These are phyloP conservation scores for Entomobrya proxima DNA, from an alignment of 2,888 invertebrate species.

Conservation along the genomic window DNA sequence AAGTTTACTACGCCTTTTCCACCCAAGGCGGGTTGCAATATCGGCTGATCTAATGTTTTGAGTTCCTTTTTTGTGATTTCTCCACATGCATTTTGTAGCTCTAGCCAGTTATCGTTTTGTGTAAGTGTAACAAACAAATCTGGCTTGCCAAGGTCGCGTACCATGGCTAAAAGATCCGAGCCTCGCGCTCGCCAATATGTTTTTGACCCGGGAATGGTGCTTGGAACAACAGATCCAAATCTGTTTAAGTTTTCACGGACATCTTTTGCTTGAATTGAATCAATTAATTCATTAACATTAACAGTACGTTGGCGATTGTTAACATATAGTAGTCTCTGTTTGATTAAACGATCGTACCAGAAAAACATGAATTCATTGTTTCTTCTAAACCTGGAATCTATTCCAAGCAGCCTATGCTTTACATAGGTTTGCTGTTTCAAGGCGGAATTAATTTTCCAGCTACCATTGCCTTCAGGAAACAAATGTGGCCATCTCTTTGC, in stretches of 20 bases:
- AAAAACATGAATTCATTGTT: too few species aligned
- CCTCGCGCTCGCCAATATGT: too few species aligned
- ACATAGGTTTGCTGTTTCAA: conserved; percentile 26
- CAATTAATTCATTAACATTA: neutral
- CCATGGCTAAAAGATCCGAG: too few species aligned
- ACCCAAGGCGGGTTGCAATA: conserved; percentile 14
- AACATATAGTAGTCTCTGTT: neutral
- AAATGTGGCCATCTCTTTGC: too few species aligned
- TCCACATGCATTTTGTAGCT: conserved; percentile 2
- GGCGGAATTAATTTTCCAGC: neutral
- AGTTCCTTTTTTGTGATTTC: neutral
- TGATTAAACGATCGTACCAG: too few species aligned
- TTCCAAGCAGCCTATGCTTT: conserved; percentile 9
- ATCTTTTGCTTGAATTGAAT: neutral
- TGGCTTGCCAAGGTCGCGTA: too few species aligned
- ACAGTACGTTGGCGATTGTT: neutral
- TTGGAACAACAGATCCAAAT: neutral
- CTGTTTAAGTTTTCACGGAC: neutral
- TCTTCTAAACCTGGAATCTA: too few species aligned
- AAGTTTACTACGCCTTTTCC: neutral
- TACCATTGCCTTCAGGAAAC: too few species aligned
- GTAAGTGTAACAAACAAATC: conserved; percentile 13
- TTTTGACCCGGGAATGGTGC: too few species aligned
- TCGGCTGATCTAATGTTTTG: too few species aligned
- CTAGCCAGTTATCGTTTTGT: conserved; percentile 29